These are phyloP conservation scores for Perognathus longimembris DNA, from an alignment of 2,113 vertebrate genomes.

Conservation along the genomic window DNA sequence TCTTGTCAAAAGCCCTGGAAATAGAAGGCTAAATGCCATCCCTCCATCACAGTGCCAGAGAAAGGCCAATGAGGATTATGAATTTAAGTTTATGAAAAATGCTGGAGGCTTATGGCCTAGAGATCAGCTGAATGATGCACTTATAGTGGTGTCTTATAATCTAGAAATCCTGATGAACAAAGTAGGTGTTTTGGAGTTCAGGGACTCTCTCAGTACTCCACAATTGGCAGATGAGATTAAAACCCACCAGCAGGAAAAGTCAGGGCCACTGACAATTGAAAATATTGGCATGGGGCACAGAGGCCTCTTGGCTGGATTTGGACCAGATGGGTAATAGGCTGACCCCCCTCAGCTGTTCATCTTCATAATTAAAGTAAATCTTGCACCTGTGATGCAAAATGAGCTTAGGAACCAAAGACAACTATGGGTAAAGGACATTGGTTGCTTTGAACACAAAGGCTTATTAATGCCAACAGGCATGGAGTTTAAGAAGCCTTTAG, in stretches of 20 bases:
- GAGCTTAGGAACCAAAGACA: slow-evolving; percentile 61
- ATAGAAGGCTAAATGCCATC: neutral
- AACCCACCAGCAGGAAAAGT: slow-evolving; percentile 68
- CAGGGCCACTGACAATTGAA: slow-evolving; percentile 56
- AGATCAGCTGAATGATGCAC: neutral
- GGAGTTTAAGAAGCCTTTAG: slow-evolving; percentile 47
- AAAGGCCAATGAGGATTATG: neutral
- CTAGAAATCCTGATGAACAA: no score
- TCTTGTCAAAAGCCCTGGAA: neutral
- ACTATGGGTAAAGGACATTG: slow-evolving; percentile 43
- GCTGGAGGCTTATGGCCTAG: neutral
- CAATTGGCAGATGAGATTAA: slow-evolving; percentile 70
- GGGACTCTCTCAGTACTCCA: neutral
- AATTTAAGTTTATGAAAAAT: neutral
- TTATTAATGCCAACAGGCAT: slow-evolving; percentile 58
- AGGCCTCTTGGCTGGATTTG: slow-evolving; percentile 53
- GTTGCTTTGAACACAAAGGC: slow-evolving; percentile 75
- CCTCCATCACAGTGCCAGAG: neutral
- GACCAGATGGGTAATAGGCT: slow-evolving; percentile 71
- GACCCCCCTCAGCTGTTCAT: slow-evolving; percentile 80
- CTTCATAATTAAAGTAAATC: slow-evolving; percentile 75
- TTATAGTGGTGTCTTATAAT: neutral
- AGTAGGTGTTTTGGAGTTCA: neutral
- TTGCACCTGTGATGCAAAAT: slow-evolving; percentile 82
- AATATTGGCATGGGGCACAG: slow-evolving; percentile 28